These are phyloP conservation scores for Cephalopachus bancanus DNA, from an alignment of 2,797 vertebrate genomes.

Conservation along the genomic window DNA sequence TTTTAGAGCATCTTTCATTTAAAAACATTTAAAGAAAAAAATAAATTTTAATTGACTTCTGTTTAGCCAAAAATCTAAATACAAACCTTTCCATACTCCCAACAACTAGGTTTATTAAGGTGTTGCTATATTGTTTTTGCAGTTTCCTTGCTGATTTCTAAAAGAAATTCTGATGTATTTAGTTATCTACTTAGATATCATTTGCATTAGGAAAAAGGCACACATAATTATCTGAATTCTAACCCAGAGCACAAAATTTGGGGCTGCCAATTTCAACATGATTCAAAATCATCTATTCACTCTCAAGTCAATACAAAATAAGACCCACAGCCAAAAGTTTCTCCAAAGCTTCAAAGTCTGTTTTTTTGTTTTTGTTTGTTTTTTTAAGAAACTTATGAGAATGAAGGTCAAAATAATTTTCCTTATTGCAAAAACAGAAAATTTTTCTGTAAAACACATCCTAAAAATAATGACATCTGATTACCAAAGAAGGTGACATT, in stretches of 20 bases:
- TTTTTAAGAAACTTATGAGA: neutral
- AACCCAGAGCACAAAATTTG: conserved; percentile 19
- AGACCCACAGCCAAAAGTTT: neutral
- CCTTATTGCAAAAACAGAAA: conserved; percentile 67
- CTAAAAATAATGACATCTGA: conserved; percentile 57
- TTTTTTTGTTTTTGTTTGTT: neutral
- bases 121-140: neutral
- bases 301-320: conserved; percentile 36
- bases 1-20: conserved; percentile 5
- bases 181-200: neutral
- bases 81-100: neutral
- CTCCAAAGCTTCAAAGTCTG: conserved; percentile 37
- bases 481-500: conserved; percentile 68
- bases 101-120: conserved; percentile 32
- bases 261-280: neutral
- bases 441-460: conserved; percentile 59
- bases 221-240: conserved; percentile 49
- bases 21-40: neutral
- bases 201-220: conserved; percentile 18
- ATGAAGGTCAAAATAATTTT: conserved; percentile 77
- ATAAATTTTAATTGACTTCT: conserved; percentile 21
- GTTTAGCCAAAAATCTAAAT: conserved; percentile 30
- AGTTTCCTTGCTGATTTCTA: neutral
- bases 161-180: conserved; percentile 13
- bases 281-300: conserved; percentile 13